These are phyloP conservation scores for Rhea pennata DNA, from an alignment of 2,113 vertebrate species.

Conservation along the genomic window DNA sequence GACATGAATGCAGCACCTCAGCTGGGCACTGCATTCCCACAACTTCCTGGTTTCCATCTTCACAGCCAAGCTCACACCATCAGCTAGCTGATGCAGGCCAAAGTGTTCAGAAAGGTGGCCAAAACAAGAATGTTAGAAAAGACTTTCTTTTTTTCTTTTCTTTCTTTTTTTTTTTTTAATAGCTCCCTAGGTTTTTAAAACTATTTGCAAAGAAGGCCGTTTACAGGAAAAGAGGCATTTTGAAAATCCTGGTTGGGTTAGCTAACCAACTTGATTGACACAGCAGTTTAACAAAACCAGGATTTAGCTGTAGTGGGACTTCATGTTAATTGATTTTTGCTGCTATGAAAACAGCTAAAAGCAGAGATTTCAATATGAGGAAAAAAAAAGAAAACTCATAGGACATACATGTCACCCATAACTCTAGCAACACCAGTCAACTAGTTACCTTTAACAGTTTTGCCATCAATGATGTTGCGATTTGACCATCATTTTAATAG, in stretches of 20 bases:
- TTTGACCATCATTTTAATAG: background rate
- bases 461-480: rapidly evolving
- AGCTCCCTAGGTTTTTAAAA: background rate
- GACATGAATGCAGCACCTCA: background rate
- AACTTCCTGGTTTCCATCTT: background rate
- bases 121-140: background rate
- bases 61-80: background rate
- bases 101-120: background rate
- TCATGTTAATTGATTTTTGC: rapidly evolving
- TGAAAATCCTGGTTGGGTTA: background rate
- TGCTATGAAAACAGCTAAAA: slow-evolving; percentile 10
- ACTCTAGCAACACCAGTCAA: background rate
- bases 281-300: background rate
- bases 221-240: background rate
- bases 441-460: background rate
- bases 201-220: background rate
- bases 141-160: background rate
- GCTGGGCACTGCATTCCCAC: background rate
- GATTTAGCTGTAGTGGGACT: background rate
- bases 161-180: background rate
- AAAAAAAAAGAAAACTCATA: background rate
- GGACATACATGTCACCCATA: background rate
- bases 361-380: background rate
- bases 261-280: background rate
- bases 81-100: rapidly evolving